Percentiles rank a stretch among this genome's conserved stretches.
These are phyloP conservation scores for Acanthornis magna DNA, from an alignment of 2,797 vertebrate genomes.

Conservation along the genomic window DNA sequence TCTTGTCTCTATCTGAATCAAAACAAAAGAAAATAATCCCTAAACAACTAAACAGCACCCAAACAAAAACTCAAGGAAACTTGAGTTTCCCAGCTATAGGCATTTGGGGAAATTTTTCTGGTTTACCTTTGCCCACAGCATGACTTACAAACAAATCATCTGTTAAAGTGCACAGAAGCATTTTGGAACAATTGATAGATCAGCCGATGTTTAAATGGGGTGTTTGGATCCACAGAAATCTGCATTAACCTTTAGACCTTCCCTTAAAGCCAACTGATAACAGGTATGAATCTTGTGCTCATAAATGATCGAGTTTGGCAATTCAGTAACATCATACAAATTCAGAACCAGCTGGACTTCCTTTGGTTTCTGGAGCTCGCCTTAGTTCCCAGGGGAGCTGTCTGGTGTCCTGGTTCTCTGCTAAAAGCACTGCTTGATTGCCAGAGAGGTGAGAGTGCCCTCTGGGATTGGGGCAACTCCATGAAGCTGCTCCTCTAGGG, in stretches of 20 bases:
- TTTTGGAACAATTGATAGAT: neutral
- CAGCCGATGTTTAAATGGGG: neutral
- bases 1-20: neutral
- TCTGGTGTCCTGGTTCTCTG: neutral
- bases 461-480: accelerated
- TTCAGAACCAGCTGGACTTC: neutral
- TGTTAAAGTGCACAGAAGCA: neutral
- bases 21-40: neutral
- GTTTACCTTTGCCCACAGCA: accelerated
- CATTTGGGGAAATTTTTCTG: neutral
- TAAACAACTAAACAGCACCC: neutral
- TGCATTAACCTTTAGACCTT: neutral
- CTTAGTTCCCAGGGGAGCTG: neutral
- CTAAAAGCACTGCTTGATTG: neutral
- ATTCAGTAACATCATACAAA: neutral
- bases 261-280: neutral
- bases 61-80: neutral
- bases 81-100: neutral
- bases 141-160: neutral
- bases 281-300: neutral
- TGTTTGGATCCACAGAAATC: neutral
- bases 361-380: neutral
- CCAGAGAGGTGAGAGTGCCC: neutral
- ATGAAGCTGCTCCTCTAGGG: neutral
- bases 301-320: accelerated